Evolutionary conservation across 1,140 invertebrate species (phyloP), one percentile per base, ranked within the genome.

Genomic region (Bombus waltoni): DNA sequence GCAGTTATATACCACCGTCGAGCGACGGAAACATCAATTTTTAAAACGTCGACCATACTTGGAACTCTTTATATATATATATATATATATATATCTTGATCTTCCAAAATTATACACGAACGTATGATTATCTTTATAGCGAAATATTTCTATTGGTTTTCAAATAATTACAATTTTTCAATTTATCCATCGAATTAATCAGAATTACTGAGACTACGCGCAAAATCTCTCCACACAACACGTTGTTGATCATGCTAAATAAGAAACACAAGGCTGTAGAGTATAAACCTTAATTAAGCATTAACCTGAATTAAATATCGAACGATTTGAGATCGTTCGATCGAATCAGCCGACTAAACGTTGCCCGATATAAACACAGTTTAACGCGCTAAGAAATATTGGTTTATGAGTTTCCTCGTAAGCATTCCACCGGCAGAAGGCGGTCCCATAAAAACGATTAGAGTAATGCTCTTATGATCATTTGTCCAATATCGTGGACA

Each of bases 401-500:
- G 74, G 28, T 65, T 44, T 71, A 72, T 32, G 65, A 88, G 40
- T 71, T 87, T 47, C 66, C 74, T 76, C 65, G 47, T 32, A 35
- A 32, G 72, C 72, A 70, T 40, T 70, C 47, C 8, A 53, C 42
- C 8, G 5, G 8, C 28, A 38, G 42, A 22, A 66, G 47, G 44
- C 75, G 47, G 38, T 32, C 75, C 75, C 66, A 38, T 78, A 59
- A 44, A 62, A 79, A 75, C 70, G 68, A 87, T 68, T 74, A 78
- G 38, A 53, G 59, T 68, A 70, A 76, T 68, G 75, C 75, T 42
- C 47, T 32, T 28, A 57, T 53, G 66, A 71, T 71, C 66, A 78
- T 77, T 84, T 71, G 65, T 71, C 75, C 75, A 84, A 84, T 84
- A 76, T 78, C 47, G 65, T 71, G 62, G 74, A 79, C 65, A 57